These are phyloP conservation scores for Tetramorium bicarinatum DNA, from an alignment of 2,888 invertebrate species.

Conservation along the genomic window DNA sequence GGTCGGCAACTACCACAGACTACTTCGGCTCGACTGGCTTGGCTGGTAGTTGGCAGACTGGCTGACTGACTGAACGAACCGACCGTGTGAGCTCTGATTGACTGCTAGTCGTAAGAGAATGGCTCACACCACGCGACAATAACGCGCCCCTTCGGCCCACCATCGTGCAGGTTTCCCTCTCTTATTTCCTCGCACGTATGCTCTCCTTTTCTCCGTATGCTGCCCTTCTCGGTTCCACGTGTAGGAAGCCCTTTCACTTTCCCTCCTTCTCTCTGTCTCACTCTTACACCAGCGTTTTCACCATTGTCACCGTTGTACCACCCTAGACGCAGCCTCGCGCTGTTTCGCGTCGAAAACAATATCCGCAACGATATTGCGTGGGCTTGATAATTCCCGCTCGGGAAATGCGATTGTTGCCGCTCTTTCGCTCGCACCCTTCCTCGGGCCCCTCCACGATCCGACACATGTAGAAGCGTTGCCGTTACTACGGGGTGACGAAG, in stretches of 20 bases:
- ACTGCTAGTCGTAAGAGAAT: conserved; percentile 74
- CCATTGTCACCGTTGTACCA: conserved; percentile 70
- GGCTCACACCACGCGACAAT: conserved; percentile 66
- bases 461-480: conserved; percentile 36
- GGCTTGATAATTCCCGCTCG: conserved; percentile 82
- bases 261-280: conserved; percentile 17
- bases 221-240: background rate
- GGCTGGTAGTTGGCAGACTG: conserved; percentile 57
- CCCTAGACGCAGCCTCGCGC: conserved; percentile 56
- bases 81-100: conserved; percentile 64
- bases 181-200: conserved; percentile 20
- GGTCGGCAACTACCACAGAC: conserved; percentile 69
- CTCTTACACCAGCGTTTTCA: conserved; percentile 56
- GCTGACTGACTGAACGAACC: conserved; percentile 70
- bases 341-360: conserved; percentile 83
- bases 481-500: conserved; percentile 65
- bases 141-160: conserved; percentile 59
- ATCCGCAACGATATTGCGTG: conserved; percentile 85
- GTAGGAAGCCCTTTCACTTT: background rate
- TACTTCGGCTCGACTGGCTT: conserved; percentile 63
- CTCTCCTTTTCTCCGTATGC: conserved; percentile 2
- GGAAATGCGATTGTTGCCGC: conserved; percentile 85
- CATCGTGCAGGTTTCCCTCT: conserved; percentile 25
- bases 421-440: conserved; percentile 73
- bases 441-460: conserved; percentile 49